Conservation (phyloP, 2,797 vertebrate genomes). For the Trichosurus vulpecula region DNA sequence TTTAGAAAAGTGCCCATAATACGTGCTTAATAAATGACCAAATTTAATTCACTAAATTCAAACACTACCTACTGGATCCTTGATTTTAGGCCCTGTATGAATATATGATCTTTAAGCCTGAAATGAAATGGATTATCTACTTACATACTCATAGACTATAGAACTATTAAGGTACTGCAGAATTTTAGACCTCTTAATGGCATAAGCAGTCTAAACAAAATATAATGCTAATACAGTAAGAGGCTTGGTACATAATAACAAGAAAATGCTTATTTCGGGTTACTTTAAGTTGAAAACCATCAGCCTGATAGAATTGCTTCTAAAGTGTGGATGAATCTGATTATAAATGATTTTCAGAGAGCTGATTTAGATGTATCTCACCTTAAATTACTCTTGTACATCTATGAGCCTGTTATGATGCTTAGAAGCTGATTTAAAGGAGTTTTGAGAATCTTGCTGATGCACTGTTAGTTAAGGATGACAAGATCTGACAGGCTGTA, state of each 20-base stretch:
- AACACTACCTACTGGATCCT: background rate
- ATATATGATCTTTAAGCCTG: background rate
- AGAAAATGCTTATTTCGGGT: background rate
- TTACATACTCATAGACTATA: background rate
- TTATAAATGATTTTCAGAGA: background rate
- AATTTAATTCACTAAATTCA: background rate
- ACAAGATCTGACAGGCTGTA: background rate
- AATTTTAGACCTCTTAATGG: background rate
- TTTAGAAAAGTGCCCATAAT: background rate
- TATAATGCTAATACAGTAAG: background rate
- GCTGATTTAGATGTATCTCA: background rate
- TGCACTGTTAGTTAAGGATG: background rate
- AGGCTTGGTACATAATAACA: background rate
- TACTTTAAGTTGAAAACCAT: background rate
- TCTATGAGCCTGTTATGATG: background rate
- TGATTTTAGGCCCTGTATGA: background rate
- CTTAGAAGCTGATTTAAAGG: background rate
- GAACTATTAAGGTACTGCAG: background rate
- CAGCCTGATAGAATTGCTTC: background rate
- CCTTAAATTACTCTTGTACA: background rate
- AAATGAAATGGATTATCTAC: background rate
- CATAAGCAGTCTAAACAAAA: background rate
- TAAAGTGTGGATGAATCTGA: background rate
- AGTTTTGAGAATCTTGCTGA: background rate
- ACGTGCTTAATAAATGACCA: background rate